Conservation (phyloP, 2,113 vertebrate species). For the Mystacornis crossleyi region DNA sequence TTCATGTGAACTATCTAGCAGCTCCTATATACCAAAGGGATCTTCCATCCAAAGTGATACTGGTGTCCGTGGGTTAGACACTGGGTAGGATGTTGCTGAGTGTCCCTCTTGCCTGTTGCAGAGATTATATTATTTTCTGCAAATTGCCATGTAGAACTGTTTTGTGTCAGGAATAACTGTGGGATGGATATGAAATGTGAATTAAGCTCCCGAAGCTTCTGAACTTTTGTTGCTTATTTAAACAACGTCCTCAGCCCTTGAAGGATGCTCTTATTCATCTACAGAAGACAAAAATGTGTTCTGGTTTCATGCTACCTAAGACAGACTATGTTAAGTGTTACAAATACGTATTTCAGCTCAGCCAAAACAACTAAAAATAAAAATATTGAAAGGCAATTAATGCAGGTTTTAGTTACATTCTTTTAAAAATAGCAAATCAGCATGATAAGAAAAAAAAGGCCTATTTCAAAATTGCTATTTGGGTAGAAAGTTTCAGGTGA, state of each 20-base stretch:
- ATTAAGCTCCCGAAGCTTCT: neutral
- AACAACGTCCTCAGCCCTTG: neutral
- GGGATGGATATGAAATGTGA: neutral
- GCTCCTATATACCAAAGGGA: rapidly evolving
- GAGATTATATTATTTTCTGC: neutral
- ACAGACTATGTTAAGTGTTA: neutral
- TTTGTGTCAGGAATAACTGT: neutral
- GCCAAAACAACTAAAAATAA: neutral
- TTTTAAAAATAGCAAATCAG: neutral
- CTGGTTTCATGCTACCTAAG: neutral
- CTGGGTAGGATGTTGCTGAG: neutral
- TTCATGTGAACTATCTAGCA: neutral
- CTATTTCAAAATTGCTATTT: neutral
- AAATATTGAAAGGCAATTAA: neutral
- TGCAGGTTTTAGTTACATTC: neutral
- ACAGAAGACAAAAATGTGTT: neutral
- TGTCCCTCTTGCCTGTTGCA: neutral
- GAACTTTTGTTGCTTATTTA: neutral
- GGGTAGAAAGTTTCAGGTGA: neutral
- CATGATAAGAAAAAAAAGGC: neutral
- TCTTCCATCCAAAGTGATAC: neutral
- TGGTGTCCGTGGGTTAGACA: neutral
- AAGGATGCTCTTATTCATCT: neutral
- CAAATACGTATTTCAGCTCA: neutral
- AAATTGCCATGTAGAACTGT: neutral